Evolutionary conservation across 1,140 invertebrate genomes (phyloP).

Genomic region (Brachionus sp.): DNA sequence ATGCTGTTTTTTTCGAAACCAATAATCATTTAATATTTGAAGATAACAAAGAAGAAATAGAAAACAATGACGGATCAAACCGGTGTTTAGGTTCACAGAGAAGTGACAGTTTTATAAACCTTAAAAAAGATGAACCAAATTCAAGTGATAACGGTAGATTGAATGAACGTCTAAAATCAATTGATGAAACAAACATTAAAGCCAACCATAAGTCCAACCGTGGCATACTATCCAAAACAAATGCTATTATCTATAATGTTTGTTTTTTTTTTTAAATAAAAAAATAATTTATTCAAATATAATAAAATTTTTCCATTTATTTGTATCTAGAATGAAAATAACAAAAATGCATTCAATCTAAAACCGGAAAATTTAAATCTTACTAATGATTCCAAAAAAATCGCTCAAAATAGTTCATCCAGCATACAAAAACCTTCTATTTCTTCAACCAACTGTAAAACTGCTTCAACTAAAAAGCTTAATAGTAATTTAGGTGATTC

Average conservation of each 20-base stretch:
- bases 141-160: not conserved
- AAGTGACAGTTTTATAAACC: slow-evolving; percentile 20
- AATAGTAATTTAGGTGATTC: not conserved
- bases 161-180: not conserved
- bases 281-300: not conserved
- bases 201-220: not conserved
- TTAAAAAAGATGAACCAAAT: not conserved
- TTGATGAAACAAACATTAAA: not conserved
- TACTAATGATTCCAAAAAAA: slow-evolving; percentile 2
- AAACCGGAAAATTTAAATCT: not conserved
- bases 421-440: not conserved
- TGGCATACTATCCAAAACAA: not conserved
- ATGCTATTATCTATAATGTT: not conserved
- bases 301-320: not conserved
- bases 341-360: not conserved
- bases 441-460: not conserved
- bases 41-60: slow-evolving; percentile 41
- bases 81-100: not conserved
- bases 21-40: not conserved
- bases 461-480: not conserved
- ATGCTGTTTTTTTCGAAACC: not conserved
- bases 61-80: not conserved
- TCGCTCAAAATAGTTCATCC: not conserved
- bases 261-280: not conserved
- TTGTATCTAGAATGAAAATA: not conserved